phyloP scores from a whole-genome alignment of 2,888 invertebrate genomes.

The Orchesellides sinensis region DNA sequence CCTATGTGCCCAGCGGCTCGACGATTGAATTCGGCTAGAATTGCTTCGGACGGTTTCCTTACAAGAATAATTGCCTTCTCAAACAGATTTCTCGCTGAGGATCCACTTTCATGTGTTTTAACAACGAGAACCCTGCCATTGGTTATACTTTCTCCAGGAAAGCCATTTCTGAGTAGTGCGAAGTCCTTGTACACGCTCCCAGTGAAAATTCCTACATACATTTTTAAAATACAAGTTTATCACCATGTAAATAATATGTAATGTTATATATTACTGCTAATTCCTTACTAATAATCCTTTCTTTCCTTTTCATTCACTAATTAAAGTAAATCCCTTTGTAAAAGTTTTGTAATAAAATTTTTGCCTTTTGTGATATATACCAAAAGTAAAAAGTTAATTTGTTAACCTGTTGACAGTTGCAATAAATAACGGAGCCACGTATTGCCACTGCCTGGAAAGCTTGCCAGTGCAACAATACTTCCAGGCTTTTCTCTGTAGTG shows the following conservation, averaged over 20 bases:
- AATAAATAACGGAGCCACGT: conserved; percentile 89
- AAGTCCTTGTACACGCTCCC: conserved; percentile 91
- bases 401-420: conserved; percentile 86
- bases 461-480: conserved; percentile 83
- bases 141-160: conserved; percentile 86
- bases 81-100: conserved; percentile 80
- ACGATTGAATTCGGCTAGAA: conserved; percentile 88
- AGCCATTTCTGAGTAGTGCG: conserved; percentile 86
- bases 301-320: too few relatives aligned
- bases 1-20: conserved; percentile 89
- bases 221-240: too few relatives aligned
- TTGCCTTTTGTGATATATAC: too few relatives aligned
- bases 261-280: too few relatives aligned
- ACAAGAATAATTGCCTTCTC: conserved; percentile 84
- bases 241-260: too few relatives aligned
- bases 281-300: too few relatives aligned
- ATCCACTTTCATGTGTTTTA: conserved; percentile 88
- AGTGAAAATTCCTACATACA: conserved; percentile 82
- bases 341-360: too few relatives aligned
- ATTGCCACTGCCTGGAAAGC: conserved; percentile 91
- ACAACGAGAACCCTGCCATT: conserved; percentile 88
- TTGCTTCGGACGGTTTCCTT: conserved; percentile 84
- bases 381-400: not conserved
- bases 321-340: too few relatives aligned
- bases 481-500: conserved; percentile 77